phyloP scores from a whole-genome alignment of 2,888 invertebrate genomes.

The Dorcus parallelipipedus region DNA sequence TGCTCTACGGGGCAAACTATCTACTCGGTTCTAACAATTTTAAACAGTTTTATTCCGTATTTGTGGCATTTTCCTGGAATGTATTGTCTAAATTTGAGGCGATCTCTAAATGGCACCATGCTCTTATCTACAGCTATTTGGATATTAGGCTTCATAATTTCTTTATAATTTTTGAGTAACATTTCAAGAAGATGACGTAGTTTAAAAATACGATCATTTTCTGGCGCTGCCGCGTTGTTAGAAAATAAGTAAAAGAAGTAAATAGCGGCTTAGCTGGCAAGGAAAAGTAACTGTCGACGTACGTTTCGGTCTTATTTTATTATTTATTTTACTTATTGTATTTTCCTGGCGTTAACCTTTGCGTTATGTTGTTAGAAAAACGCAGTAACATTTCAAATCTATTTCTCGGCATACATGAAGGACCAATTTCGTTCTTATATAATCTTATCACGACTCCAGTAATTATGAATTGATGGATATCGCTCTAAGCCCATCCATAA shows the following conservation, averaged over 20 bases:
- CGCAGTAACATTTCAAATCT: constrained; percentile 1
- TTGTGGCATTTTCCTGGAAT: background rate
- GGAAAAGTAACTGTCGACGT: too few species aligned
- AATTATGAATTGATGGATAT: background rate
- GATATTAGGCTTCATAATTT: background rate
- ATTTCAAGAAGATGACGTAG: background rate
- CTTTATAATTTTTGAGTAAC: background rate
- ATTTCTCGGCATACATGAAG: constrained; percentile 8
- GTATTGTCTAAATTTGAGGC: background rate
- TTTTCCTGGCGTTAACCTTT: too few species aligned
- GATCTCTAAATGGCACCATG: background rate
- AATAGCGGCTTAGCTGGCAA: too few species aligned
- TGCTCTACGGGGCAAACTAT: too few species aligned
- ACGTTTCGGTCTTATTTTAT: too few species aligned
- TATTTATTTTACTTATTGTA: too few species aligned
- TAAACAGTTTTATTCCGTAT: background rate
- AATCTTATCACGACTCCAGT: constrained; percentile 8
- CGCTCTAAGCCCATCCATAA: background rate
- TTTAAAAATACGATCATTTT: background rate
- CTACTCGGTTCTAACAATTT: too few species aligned
- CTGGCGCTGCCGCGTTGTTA: background rate
- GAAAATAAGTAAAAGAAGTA: too few species aligned
- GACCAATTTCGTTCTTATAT: constrained; percentile 9
- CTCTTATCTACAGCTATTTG: background rate
- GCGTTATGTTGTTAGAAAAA: too few species aligned